Percentiles rank a stretch among this genome's conserved stretches.
Conservation (phyloP, 2,888 invertebrate species). For the Fragum sueziense region DNA sequence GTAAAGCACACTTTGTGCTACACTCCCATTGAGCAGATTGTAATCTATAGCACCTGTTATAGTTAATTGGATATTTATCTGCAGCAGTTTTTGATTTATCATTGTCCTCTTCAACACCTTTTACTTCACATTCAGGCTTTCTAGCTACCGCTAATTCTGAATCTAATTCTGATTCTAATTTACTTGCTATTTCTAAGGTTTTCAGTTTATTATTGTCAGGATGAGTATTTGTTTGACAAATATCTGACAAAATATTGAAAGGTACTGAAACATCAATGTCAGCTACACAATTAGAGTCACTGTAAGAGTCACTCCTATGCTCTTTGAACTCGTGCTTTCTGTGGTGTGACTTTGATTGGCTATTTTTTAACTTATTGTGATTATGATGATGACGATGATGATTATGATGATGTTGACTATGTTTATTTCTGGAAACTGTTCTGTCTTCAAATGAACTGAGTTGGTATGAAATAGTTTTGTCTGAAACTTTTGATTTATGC, state of each 20-base stretch:
- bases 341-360: not conserved
- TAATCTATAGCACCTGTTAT: conserved; percentile 39
- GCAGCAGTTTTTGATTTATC: not conserved
- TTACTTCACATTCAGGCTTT: no score
- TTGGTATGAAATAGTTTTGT: not conserved
- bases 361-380: not conserved
- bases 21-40: conserved; percentile 31
- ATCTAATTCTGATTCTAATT: no score
- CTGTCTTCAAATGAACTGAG: not conserved
- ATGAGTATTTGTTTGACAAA: no score
- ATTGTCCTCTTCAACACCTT: no score
- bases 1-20: conserved; percentile 19
- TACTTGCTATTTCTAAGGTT: no score
- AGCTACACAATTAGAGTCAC: no score
- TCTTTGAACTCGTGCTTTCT: not conserved
- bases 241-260: no score
- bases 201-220: no score
- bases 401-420: not conserved
- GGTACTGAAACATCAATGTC: no score
- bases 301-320: no score
- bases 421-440: not conserved
- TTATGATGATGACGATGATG: not conserved
- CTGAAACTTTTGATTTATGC: not conserved
- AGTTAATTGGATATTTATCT: not conserved
- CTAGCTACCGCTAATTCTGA: no score